Percentiles rank a stretch among this genome's conserved stretches.
Evolutionary conservation across 2,888 invertebrate genomes (phyloP).

Genomic region (Pristionchus fissidentatus): DNA sequence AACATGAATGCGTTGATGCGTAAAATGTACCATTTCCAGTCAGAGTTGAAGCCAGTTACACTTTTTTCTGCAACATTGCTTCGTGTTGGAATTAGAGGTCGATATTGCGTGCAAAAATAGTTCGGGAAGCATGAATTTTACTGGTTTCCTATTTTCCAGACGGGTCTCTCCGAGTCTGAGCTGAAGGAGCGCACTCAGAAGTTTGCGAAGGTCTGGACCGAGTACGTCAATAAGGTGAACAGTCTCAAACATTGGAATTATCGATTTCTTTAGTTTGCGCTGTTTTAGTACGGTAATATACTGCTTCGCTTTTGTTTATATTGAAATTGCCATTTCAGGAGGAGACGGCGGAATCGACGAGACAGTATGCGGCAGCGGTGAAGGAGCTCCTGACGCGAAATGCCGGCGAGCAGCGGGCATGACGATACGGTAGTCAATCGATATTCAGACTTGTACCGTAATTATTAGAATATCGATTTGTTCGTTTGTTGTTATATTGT

Average conservation of each 20-base stretch:
- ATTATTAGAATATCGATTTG: conserved; percentile 13
- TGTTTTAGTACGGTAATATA: neutral
- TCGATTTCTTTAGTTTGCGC: neutral
- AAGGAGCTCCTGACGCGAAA: conserved; percentile 53
- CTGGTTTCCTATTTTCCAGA: conserved; percentile 1
- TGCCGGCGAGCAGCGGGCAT: neutral
- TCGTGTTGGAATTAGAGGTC: neutral
- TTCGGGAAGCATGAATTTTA: neutral
- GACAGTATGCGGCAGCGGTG: conserved; percentile 58
- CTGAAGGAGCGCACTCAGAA: neutral
- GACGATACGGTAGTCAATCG: neutral
- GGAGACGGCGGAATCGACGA: conserved; percentile 58
- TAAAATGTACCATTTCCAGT: neutral
- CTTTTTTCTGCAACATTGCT: neutral
- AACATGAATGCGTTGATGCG: neutral
- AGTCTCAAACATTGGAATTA: neutral
- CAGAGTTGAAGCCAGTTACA: neutral
- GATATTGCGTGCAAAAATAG: neutral
- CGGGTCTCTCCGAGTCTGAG: neutral
- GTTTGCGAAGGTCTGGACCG: conserved; percentile 31
- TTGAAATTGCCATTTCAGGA: conserved; percentile 50
- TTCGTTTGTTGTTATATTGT: neutral
- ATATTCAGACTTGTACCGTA: neutral
- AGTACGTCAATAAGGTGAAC: conserved; percentile 44
- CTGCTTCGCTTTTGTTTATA: neutral